These are phyloP conservation scores for Hipposideros larvatus DNA, from an alignment of 2,797 vertebrate genomes.

Conservation along the genomic window DNA sequence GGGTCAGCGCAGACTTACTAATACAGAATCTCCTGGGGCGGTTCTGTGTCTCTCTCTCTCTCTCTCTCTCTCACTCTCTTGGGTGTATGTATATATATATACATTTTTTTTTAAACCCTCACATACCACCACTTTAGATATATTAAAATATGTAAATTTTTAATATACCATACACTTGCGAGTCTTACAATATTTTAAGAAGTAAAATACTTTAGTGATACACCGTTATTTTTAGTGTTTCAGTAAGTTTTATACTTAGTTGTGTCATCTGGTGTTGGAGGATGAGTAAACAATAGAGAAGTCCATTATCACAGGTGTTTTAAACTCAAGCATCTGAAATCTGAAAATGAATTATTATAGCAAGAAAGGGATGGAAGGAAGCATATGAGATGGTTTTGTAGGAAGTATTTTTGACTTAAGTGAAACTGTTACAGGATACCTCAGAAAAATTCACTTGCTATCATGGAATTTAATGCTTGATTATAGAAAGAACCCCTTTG, in stretches of 20 bases:
- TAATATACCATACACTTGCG: not conserved
- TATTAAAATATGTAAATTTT: constrained; percentile 18
- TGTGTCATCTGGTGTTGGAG: not conserved
- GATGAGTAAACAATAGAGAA: constrained; percentile 9
- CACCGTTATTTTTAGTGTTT: constrained; percentile 16
- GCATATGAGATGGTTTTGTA: not conserved
- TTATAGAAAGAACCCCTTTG: not conserved
- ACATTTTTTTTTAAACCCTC: too few relatives aligned
- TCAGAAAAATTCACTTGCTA: constrained; percentile 17
- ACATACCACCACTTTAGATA: not conserved
- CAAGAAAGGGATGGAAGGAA: not conserved
- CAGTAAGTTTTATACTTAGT: not conserved
- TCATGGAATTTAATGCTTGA: not conserved
- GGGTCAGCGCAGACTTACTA: not conserved
- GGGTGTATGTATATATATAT: too few relatives aligned
- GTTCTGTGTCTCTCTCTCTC: not conserved
- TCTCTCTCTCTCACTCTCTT: not conserved
- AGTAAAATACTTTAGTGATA: not conserved
- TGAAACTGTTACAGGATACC: not conserved
- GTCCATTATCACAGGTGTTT: not conserved
- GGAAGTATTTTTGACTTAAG: not conserved
- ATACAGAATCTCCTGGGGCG: not conserved
- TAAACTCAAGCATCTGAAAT: not conserved
- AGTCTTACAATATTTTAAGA: not conserved
- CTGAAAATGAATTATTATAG: not conserved